Evolutionary conservation across 2,113 vertebrate genomes (phyloP), one percentile per base, ranked within the genome.

Genomic region (Oryzias woworae): DNA sequence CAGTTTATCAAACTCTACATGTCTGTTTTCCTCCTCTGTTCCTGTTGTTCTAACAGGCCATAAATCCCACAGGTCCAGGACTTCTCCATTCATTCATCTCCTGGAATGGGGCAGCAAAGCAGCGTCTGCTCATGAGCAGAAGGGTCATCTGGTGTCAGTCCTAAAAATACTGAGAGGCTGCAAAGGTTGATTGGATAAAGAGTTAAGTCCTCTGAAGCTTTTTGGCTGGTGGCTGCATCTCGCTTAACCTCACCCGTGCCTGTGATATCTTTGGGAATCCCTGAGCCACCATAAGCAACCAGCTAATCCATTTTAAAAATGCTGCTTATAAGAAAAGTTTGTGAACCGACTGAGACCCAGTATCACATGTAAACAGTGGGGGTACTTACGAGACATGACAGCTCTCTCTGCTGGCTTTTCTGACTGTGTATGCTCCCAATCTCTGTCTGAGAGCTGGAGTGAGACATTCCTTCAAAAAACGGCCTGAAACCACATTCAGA

Each of bases 391-490:
- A 85, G 77, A 73, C 79, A 87, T 18, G 78, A 80, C 57, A 80
- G 47, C 52, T 91, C 85, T 65, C 83, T 82, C 56, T 82, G 84
- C 55, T 92, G 91, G 63, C 86, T 92, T 70, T 85, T 90, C 48
- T 91, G 87, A 80, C 88, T 92, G 53, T 92, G 88, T 41, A 90
- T 62, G 67, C 91, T 93, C 62, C 91, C 88, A 41, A 93, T 90
- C 78, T 93, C 92, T 0, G 92, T 93, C 84, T 92, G 92, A 7
- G 92, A 93, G 52, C 91, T 93, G 71, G 91, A 93, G 80, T 92
- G 91, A 58, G 92, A 92, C 88, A 92, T 92, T 16, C 91, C 92
- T 66, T 92, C 92, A 53, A 93, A 93, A 66, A 92, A 93, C 0
- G 92, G 92, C 85, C 92, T 93, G 70, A 36, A 82, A 71, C 55